These are phyloP conservation scores for Nyctalus aviator DNA, from an alignment of 2,797 vertebrate species.

Conservation along the genomic window DNA sequence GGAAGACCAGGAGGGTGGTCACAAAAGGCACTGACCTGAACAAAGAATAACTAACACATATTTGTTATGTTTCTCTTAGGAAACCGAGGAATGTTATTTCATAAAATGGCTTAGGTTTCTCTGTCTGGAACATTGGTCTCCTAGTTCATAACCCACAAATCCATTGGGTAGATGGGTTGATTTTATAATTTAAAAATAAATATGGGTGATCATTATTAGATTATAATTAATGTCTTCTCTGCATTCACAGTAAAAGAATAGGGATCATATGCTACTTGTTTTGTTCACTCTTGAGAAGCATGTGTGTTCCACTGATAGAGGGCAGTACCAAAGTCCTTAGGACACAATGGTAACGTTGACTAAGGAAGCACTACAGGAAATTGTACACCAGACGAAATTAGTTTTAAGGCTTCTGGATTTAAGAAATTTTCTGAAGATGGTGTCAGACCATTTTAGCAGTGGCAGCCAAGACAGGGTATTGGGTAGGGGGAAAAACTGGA, in stretches of 20 bases:
- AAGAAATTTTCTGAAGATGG: constrained; percentile 73
- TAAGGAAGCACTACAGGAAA: constrained; percentile 76
- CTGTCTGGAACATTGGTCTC: not conserved
- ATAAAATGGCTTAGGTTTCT: constrained; percentile 52
- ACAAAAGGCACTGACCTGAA: constrained; percentile 48
- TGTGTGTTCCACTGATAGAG: not conserved
- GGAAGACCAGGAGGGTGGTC: constrained; percentile 46
- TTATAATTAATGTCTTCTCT: not conserved
- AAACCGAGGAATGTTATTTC: constrained; percentile 26
- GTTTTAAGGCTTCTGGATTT: constrained; percentile 79
- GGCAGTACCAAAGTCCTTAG: not conserved
- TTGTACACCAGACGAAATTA: constrained; percentile 77
- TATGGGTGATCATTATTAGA: not conserved
- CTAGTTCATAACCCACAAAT: not conserved
- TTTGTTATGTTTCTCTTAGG: constrained; percentile 54
- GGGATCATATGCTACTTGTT: not conserved
- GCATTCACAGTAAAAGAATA: not conserved
- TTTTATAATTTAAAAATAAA: constrained; percentile 40
- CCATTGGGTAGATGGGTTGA: not conserved
- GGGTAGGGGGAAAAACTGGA: constrained; percentile 46
- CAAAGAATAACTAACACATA: constrained; percentile 56
- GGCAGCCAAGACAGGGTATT: constrained; percentile 71
- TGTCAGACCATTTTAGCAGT: constrained; percentile 79
- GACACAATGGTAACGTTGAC: constrained; percentile 38
- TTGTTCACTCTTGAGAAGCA: not conserved